These are phyloP conservation scores for Lepidurus arcticus DNA, from an alignment of 1,140 invertebrate species.

Conservation along the genomic window DNA sequence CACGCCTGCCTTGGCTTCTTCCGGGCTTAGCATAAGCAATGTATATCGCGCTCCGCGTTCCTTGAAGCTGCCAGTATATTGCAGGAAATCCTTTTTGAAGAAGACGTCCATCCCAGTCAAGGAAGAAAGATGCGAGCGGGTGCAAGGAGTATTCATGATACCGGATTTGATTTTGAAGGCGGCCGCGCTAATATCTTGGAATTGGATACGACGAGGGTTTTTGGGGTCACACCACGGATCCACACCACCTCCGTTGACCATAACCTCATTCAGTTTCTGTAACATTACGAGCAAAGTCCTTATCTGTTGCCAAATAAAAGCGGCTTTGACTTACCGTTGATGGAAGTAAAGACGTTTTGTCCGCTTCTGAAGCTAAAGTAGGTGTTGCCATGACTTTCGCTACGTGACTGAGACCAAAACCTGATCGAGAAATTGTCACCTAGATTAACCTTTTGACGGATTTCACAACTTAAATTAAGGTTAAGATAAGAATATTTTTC, in stretches of 20 bases:
- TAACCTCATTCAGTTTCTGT: not conserved
- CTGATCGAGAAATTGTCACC: not conserved
- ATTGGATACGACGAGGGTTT: constrained; percentile 65
- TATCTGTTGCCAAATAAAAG: not conserved
- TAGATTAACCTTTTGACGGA: not conserved
- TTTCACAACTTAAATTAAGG: not conserved
- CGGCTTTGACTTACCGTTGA: not conserved
- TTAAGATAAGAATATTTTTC: not conserved
- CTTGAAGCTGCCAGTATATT: constrained; percentile 71
- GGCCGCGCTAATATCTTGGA: constrained; percentile 83
- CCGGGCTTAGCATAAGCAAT: constrained; percentile 63
- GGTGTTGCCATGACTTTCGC: not conserved
- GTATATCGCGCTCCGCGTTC: constrained; percentile 86
- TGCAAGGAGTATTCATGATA: constrained; percentile 74
- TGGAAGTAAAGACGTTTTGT: not conserved
- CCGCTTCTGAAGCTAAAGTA: not conserved
- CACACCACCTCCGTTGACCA: constrained; percentile 37
- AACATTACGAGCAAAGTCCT: not conserved
- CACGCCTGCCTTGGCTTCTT: constrained; percentile 68
- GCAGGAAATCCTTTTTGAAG: constrained; percentile 88
- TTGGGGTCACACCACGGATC: constrained; percentile 74
- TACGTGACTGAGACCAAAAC: not conserved
- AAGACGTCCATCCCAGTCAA: constrained; percentile 76
- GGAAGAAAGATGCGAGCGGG: constrained; percentile 70
- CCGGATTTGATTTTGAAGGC: constrained; percentile 80